These are phyloP conservation scores for Drosophila truncata DNA, from an alignment of 1,140 invertebrate species.

Conservation along the genomic window DNA sequence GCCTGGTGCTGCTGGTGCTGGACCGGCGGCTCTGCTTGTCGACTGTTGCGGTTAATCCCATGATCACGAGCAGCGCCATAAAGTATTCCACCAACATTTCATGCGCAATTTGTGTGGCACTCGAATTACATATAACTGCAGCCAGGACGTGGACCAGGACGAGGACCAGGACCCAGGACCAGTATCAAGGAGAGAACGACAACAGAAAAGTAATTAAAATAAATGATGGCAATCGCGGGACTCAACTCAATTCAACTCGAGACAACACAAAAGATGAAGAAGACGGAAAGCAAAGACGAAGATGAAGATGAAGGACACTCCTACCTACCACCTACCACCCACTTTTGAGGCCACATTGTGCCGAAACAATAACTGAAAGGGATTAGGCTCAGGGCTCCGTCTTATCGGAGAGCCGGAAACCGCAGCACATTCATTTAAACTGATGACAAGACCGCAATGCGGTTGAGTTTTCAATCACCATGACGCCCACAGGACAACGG, in stretches of 20 bases:
- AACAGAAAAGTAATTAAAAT: slow-evolving; percentile 81
- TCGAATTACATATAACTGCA: slow-evolving; percentile 77
- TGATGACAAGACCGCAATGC: slow-evolving; percentile 80
- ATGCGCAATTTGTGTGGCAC: slow-evolving; percentile 82
- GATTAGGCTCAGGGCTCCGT: slow-evolving; percentile 67
- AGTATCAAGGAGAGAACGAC: slow-evolving; percentile 20
- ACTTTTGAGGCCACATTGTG: slow-evolving; percentile 9
- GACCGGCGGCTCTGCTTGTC: slow-evolving; percentile 69
- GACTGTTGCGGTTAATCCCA: slow-evolving; percentile 84
- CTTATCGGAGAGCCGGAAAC: slow-evolving; percentile 68
- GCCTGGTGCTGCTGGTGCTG: slow-evolving; percentile 48
- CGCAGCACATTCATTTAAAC: slow-evolving; percentile 77
- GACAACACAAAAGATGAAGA: slow-evolving; percentile 32
- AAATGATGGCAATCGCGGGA: slow-evolving; percentile 77
- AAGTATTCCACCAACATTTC: slow-evolving; percentile 85
- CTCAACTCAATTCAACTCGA: slow-evolving; percentile 34
- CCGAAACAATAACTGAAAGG: slow-evolving; percentile 57
- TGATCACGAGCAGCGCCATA: slow-evolving; percentile 84
- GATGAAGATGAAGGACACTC: slow-evolving; percentile 37
- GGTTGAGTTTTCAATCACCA: slow-evolving; percentile 81
- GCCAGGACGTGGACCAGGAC: slow-evolving; percentile 32
- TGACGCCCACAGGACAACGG: slow-evolving; percentile 60
- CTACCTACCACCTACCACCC: not conserved
- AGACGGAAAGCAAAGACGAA: slow-evolving; percentile 12
- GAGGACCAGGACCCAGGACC: slow-evolving; percentile 11